Percentiles rank a stretch among this genome's conserved stretches.
Conservation (phyloP, 1,140 invertebrate species). For the Diprion similis region DNA sequence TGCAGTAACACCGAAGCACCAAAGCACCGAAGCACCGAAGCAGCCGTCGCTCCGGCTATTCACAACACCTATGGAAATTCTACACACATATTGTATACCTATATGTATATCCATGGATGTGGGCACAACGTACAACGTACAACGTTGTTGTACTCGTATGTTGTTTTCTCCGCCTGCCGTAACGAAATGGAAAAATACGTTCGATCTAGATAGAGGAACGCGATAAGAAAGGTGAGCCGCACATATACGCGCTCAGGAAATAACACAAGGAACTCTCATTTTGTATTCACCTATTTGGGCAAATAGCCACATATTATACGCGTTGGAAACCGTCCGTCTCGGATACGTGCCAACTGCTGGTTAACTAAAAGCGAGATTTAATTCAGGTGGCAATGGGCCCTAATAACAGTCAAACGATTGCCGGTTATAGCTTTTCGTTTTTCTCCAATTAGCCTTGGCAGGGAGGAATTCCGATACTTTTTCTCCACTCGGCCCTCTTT, state of each 20-base stretch:
- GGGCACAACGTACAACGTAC: too few species aligned
- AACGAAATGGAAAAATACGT: background rate
- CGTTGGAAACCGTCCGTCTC: background rate
- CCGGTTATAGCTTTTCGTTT: too few species aligned
- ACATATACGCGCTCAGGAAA: too few species aligned
- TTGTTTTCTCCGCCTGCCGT: background rate
- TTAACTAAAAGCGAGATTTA: background rate
- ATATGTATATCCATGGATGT: background rate
- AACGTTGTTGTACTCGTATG: too few species aligned
- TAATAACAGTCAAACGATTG: background rate
- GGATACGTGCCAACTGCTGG: too few species aligned
- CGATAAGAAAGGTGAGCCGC: background rate
- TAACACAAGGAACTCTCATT: background rate
- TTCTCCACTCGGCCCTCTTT: too few species aligned
- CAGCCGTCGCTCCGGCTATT: background rate
- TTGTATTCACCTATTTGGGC: background rate
- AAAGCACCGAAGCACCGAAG: too few species aligned
- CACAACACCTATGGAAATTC: conserved; percentile 1
- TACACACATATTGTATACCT: background rate
- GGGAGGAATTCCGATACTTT: too few species aligned
- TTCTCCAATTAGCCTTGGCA: too few species aligned
- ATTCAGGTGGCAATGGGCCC: background rate
- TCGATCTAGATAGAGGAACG: background rate
- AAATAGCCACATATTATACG: background rate
- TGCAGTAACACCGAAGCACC: background rate